Percentiles rank a stretch among this genome's conserved stretches.
Conservation (phyloP, 2,113 vertebrate species). For the Oryzias melastigma region DNA sequence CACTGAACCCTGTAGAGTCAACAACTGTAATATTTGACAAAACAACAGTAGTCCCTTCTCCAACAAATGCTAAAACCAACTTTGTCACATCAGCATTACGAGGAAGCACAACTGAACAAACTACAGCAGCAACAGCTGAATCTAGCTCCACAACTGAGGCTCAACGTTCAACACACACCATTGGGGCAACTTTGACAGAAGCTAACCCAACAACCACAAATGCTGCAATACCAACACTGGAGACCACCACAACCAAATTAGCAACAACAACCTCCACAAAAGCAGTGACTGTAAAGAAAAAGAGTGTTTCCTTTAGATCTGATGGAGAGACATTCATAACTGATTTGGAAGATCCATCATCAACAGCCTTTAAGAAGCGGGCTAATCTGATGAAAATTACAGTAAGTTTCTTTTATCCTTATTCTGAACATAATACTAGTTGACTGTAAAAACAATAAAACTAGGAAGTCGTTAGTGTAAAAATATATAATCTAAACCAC, state of each 20-base stretch:
- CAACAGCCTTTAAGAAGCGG: background rate
- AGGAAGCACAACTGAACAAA: too few species aligned
- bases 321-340: slow-evolving; percentile 2
- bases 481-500: too few species aligned
- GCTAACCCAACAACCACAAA: background rate
- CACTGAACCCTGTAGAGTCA: background rate
- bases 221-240: background rate
- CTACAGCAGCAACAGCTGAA: too few species aligned
- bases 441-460: too few species aligned
- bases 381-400: fast-evolving
- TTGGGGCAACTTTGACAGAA: too few species aligned
- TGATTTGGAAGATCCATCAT: slow-evolving; percentile 5
- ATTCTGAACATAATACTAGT: too few species aligned
- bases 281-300: background rate
- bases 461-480: too few species aligned
- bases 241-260: background rate
- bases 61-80: too few species aligned
- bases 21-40: background rate
- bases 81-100: too few species aligned
- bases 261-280: background rate
- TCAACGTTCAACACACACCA: too few species aligned
- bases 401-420: slow-evolving; percentile 2
- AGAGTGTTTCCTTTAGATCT: slow-evolving; percentile 9
- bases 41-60: too few species aligned
- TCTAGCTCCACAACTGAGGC: too few species aligned